phyloP scores from a whole-genome alignment of 2,888 invertebrate genomes.

The Pimpla rufipes region DNA sequence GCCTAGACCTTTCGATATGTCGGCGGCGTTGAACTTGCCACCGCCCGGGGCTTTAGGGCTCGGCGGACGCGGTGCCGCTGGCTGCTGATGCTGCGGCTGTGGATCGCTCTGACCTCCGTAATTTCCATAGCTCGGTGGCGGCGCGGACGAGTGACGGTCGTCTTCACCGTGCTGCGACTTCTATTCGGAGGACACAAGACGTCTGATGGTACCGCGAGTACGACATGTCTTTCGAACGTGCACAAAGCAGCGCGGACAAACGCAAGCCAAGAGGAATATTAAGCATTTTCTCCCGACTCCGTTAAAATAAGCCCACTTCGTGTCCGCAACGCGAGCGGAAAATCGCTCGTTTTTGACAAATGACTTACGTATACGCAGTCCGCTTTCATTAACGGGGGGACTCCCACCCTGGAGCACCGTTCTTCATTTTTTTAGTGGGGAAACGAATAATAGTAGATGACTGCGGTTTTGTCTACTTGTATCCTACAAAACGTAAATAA shows the following conservation, averaged over 20 bases:
- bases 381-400: no score
- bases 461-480: no score
- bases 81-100: slow-evolving; percentile 64
- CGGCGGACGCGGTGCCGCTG: slow-evolving; percentile 69
- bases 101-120: slow-evolving; percentile 64
- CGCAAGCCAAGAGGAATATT: background rate
- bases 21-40: slow-evolving; percentile 80
- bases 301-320: no score
- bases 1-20: slow-evolving; percentile 83
- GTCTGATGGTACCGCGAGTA: slow-evolving; percentile 8
- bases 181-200: slow-evolving; percentile 62
- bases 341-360: slow-evolving; percentile 34
- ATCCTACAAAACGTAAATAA: no score
- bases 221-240: background rate
- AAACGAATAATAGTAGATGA: no score
- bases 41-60: slow-evolving; percentile 74
- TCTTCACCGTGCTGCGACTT: slow-evolving; percentile 74
- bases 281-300: no score
- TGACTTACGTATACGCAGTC: no score
- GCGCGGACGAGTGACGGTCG: slow-evolving; percentile 68
- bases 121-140: slow-evolving; percentile 68
- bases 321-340: no score
- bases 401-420: no score
- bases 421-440: no score
- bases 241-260: background rate